A percentile compares a stretch with the other conserved stretches of the same genome.
Conservation (phyloP, 1,140 invertebrate species). For the Drosophila novamexicana region DNA sequence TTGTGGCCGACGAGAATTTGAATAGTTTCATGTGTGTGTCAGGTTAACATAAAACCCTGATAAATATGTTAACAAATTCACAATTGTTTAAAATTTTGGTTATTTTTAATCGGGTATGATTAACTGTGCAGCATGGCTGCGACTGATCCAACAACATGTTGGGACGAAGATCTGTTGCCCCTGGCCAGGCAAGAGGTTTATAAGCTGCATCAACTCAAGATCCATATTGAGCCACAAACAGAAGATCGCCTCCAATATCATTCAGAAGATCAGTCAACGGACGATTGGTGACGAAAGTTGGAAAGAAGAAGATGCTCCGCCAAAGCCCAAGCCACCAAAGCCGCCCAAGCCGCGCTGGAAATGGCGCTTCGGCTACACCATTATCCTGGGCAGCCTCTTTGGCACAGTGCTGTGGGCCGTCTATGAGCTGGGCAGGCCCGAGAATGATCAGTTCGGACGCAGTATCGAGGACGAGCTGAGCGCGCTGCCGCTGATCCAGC, state of each 20-base stretch:
- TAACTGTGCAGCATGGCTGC: conserved; percentile 23
- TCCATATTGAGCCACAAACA: background rate
- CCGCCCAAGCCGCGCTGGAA: background rate
- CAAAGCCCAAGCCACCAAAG: background rate
- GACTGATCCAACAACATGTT: conserved; percentile 7
- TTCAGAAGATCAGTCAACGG: background rate
- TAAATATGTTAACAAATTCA: background rate
- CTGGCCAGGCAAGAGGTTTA: background rate
- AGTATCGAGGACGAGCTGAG: conserved; percentile 92
- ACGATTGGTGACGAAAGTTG: background rate
- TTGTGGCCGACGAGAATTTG: background rate
- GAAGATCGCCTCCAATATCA: background rate
- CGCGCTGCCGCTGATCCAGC: conserved; percentile 88
- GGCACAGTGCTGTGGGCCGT: conserved; percentile 86
- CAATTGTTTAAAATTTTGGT: conserved; percentile 11
- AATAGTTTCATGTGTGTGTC: background rate
- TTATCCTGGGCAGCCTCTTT: conserved; percentile 85
- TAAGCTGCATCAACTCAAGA: background rate
- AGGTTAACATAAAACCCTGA: background rate
- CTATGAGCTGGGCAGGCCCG: conserved; percentile 89
- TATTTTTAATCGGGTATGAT: conserved; percentile 12
- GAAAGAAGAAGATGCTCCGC: background rate
- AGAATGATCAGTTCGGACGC: conserved; percentile 89
- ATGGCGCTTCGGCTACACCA: conserved; percentile 30
- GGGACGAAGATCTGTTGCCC: background rate